These are phyloP conservation scores for Ailurus styani DNA, from an alignment of 2,113 vertebrate genomes.

Conservation along the genomic window DNA sequence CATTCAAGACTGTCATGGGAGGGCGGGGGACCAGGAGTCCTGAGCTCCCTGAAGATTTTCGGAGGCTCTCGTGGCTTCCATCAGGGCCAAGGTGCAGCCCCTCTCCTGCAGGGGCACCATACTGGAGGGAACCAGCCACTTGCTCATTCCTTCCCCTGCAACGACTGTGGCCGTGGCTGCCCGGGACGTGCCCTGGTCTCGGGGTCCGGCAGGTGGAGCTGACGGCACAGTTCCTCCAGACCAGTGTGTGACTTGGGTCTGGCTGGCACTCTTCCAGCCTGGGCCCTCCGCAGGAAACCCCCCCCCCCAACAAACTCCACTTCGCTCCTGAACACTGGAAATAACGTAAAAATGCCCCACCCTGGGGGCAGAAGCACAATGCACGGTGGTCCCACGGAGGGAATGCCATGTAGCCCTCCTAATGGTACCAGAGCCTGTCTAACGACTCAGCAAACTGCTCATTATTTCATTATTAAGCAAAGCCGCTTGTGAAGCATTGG, in stretches of 20 bases:
- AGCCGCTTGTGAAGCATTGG: not conserved
- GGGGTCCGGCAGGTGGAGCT: not conserved
- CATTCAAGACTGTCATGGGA: not conserved
- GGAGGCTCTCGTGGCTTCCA: not conserved
- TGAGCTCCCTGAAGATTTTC: not conserved
- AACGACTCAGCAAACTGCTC: not conserved
- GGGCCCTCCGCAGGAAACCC: not conserved
- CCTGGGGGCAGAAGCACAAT: not conserved
- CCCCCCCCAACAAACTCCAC: fast-evolving
- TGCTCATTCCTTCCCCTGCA: not conserved
- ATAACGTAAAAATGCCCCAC: not conserved
- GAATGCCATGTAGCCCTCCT: not conserved
- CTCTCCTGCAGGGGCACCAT: too few relatives aligned
- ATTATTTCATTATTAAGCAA: not conserved
- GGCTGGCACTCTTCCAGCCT: not conserved
- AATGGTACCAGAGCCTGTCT: not conserved
- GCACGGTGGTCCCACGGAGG: too few relatives aligned
- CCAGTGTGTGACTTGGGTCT: too few relatives aligned
- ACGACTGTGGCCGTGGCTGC: not conserved
- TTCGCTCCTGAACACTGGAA: not conserved
- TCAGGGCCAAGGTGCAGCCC: not conserved
- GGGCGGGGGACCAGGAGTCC: not conserved
- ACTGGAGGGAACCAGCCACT: too few relatives aligned
- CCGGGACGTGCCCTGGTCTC: not conserved
- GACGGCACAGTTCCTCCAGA: not conserved